Percentiles rank a stretch among this genome's conserved stretches.
phyloP scores from a whole-genome alignment of 2,113 vertebrate genomes.

The Rhipidura dahli region DNA sequence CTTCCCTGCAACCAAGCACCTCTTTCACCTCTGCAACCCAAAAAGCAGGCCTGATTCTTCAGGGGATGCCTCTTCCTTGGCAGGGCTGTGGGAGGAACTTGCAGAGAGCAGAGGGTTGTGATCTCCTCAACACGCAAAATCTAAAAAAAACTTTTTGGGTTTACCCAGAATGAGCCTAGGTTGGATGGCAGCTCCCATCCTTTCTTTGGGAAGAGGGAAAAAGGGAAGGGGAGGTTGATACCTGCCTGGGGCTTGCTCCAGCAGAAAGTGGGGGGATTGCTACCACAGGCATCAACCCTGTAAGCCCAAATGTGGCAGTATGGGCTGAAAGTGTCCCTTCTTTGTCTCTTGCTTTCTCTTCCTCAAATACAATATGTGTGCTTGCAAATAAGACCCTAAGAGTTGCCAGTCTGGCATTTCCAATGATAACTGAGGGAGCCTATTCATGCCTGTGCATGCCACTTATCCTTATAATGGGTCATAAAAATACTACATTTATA shows the following conservation, averaged over 20 bases:
- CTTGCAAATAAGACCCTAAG: background rate
- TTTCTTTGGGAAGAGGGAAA: background rate
- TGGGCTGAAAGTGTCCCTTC: background rate
- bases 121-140: background rate
- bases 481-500: background rate
- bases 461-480: background rate
- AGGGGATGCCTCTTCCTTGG: background rate
- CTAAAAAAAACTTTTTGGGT: background rate
- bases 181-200: background rate
- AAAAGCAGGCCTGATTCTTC: background rate
- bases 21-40: background rate
- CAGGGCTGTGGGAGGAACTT: background rate
- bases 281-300: background rate
- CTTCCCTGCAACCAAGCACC: background rate
- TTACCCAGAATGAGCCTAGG: background rate
- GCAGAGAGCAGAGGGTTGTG: background rate
- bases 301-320: background rate
- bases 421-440: background rate
- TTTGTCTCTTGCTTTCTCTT: background rate
- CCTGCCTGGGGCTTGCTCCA: background rate
- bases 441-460: background rate
- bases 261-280: rapidly evolving
- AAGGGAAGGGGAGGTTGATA: background rate
- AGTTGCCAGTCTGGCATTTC: background rate
- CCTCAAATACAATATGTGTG: background rate